Conservation (phyloP, 2,888 invertebrate genomes). For the Lydus trimaculatus region DNA sequence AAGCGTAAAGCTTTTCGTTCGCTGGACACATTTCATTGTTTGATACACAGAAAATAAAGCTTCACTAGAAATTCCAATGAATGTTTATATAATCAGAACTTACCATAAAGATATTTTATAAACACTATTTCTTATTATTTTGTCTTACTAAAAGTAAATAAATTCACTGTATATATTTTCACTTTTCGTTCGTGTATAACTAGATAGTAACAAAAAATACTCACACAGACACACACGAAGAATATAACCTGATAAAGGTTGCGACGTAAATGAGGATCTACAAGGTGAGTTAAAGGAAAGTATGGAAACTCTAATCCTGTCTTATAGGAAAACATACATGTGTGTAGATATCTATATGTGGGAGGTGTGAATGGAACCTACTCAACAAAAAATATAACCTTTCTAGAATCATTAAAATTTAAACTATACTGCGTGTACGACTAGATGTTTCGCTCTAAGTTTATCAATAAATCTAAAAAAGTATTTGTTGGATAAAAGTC, state of each 20-base stretch:
- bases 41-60: background rate
- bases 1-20: background rate
- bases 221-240: no score
- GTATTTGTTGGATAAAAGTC: background rate
- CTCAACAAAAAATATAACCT: background rate
- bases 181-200: background rate
- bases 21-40: background rate
- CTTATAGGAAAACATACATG: background rate
- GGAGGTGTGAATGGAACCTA: background rate
- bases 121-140: background rate
- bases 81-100: background rate
- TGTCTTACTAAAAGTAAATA: background rate
- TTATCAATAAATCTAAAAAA: background rate
- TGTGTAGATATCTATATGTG: background rate
- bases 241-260: background rate
- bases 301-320: background rate
- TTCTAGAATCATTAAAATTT: conserved; percentile 3
- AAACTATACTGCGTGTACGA: background rate
- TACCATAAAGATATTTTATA: background rate
- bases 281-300: background rate
- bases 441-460: background rate
- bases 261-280: background rate
- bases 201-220: background rate
- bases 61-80: background rate
- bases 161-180: background rate